Conservation (phyloP, 2,888 invertebrate genomes). For the Chrysolina oricalcia region DNA sequence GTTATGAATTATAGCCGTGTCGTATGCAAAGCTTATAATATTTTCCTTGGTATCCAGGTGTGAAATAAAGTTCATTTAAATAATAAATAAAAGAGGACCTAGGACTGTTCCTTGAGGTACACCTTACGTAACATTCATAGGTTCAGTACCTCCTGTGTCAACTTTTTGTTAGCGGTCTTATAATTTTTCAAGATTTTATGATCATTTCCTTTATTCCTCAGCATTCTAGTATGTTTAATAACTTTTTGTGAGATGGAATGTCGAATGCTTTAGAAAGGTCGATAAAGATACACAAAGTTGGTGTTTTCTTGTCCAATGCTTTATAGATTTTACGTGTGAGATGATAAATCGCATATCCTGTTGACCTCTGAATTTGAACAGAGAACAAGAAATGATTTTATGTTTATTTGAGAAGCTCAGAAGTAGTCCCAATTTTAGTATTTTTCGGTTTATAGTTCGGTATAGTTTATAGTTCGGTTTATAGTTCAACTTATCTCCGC, state of each 20-base stretch:
- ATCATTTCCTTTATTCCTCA: slow-evolving; percentile 7
- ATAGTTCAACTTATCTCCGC: no score
- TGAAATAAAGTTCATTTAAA: slow-evolving; percentile 5
- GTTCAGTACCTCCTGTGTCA: slow-evolving; percentile 3
- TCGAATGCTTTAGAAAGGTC: background rate
- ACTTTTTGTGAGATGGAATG: background rate
- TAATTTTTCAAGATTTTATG: slow-evolving; percentile 25
- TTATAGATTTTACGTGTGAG: background rate
- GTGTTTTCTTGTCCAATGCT: background rate
- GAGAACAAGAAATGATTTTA: background rate
- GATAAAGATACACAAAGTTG: background rate
- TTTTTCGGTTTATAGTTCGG: no score
- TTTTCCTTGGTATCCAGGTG: slow-evolving; percentile 20
- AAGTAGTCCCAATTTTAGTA: slow-evolving; percentile 7
- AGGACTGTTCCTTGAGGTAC: no score
- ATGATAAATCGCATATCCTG: background rate
- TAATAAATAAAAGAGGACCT: background rate
- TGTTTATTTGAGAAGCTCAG: slow-evolving; percentile 11
- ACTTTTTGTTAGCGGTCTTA: background rate
- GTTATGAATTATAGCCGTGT: background rate
- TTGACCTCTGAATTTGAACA: background rate
- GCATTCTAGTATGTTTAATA: slow-evolving; percentile 2
- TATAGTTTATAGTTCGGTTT: no score
- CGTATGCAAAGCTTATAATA: slow-evolving; percentile 21
- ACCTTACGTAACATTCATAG: no score